Base-by-base conservation (phyloP, 2,888 invertebrate genomes). In the Empis livida region DNA sequence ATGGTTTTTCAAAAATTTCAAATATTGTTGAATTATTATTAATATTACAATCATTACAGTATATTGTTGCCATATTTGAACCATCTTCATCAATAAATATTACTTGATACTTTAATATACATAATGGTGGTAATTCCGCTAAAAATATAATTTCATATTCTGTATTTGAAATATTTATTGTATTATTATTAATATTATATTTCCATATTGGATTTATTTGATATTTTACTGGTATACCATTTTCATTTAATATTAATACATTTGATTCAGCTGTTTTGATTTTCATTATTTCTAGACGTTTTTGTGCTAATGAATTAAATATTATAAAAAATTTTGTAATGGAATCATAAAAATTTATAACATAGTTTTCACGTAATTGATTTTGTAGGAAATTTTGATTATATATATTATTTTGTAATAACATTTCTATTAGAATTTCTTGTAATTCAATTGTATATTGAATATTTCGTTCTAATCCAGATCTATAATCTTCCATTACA, bases 401-500 rank as follows among this genome's bases (percentile, higher is more conserved):
- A 42, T 56, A 59, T 0, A 59, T 70, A 59, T 49, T 50, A 44
- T 64, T 63, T 54, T 70, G 69, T 37, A 67, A 54, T 10, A 84
- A 61, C 37, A 78, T 71, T 53, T 84, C 80, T 5, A 84, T 71
- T 3, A 83, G 78, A 23, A 79, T 77, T 59, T 88, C 84, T 62
- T 90, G 88, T 51, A 91, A 72, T 45, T 79, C 80, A 11, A 82
- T 77, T 54, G 83, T 80, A 61, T 88, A 84, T 49, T 85, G 82
- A 43, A 91, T 74, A 51, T 89, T 87, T 52, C 88, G 86, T 59
- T 87, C 86, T 35, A 93, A 65, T 58, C 90, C 88, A 45, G 86
- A 73, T 1, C 90, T 91, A 62, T 94, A 96, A 66, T 97, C 96
- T 51, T 85, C 80, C 86, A 94, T 95, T 0, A 96, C 96, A 55